Conservation (phyloP, 2,113 vertebrate genomes). For the Panurus biarmicus region DNA sequence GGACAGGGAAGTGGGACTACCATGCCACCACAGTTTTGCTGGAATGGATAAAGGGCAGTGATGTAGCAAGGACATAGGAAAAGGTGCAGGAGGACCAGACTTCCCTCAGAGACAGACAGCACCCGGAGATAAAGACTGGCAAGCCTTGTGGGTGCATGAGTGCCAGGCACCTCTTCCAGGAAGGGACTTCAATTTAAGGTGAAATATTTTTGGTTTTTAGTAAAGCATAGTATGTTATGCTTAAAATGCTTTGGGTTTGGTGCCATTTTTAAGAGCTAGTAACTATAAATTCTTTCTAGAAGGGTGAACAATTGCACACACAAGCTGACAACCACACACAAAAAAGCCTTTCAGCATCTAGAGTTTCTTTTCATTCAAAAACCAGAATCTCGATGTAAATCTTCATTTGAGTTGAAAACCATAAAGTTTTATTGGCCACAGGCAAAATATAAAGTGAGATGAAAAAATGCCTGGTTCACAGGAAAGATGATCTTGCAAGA, state of each 20-base stretch:
- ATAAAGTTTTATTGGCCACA: neutral
- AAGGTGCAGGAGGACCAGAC: neutral
- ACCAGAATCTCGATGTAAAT: neutral
- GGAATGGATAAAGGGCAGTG: neutral
- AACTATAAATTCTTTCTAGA: neutral
- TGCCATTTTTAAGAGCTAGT: neutral
- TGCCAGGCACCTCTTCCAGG: neutral
- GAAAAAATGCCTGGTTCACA: neutral
- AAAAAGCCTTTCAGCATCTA: neutral
- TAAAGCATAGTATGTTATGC: neutral
- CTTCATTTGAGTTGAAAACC: neutral
- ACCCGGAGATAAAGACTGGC: neutral
- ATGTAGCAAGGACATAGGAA: neutral
- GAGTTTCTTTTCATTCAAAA: neutral
- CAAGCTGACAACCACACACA: neutral
- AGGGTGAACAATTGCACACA: neutral
- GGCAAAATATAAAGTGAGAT: neutral
- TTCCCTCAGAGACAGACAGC: neutral
- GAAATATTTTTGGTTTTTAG: neutral
- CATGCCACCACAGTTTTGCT: neutral
- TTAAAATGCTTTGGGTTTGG: neutral
- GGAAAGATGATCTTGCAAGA: neutral
- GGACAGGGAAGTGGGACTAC: neutral
- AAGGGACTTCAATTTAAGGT: neutral
- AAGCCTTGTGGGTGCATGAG: neutral